These are phyloP conservation scores for Prenolepis imparis DNA, from an alignment of 2,888 invertebrate species.

Conservation along the genomic window DNA sequence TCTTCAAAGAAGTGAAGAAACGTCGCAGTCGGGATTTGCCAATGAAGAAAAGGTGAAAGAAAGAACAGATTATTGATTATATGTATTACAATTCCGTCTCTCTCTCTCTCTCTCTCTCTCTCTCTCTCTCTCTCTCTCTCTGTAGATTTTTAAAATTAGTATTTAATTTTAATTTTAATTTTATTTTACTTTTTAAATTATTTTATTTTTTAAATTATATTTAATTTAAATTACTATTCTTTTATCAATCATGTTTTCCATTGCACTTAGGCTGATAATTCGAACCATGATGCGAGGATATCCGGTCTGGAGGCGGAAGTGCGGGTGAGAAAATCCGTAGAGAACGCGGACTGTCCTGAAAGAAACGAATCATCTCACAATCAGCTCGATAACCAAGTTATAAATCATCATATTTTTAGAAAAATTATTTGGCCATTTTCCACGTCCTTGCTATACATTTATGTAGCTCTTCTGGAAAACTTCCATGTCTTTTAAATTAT, in stretches of 20 bases:
- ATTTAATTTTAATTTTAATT: background rate
- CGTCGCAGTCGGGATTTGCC: background rate
- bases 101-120: too few species aligned
- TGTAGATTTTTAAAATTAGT: background rate
- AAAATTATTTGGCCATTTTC: background rate
- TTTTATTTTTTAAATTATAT: background rate
- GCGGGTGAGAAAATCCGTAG: constrained; percentile 64
- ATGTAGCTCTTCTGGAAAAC: background rate
- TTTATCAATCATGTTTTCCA: background rate
- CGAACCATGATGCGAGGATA: constrained; percentile 26
- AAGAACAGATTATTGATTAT: background rate
- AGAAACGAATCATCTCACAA: constrained; percentile 26
- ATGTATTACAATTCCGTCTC: background rate
- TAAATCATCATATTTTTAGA: background rate
- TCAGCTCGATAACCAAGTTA: background rate
- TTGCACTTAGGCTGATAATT: background rate
- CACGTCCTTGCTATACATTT: background rate
- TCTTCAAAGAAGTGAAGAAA: constrained; percentile 6
- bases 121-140: too few species aligned
- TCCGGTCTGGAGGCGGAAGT: constrained; percentile 73
- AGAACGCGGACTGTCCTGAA: background rate
- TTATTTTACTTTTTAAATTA: background rate
- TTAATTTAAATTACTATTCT: background rate
- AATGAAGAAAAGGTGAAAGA: constrained; percentile 29
- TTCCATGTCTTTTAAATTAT: too few species aligned